phyloP scores from a whole-genome alignment of 1,140 invertebrate genomes.

The Megalopta genalis region DNA sequence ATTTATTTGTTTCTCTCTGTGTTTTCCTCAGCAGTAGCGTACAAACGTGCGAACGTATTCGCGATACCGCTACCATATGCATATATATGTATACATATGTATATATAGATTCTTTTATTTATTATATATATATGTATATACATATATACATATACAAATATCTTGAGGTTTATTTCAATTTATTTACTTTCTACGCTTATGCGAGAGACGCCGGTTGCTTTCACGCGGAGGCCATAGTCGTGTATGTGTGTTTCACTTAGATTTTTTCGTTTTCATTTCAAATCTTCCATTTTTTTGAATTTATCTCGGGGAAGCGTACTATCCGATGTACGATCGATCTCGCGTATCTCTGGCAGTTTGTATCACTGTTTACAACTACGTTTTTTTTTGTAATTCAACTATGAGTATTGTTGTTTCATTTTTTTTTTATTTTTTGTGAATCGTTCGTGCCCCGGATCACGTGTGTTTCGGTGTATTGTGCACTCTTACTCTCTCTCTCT shows the following conservation, averaged over 20 bases:
- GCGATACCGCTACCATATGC: conserved; percentile 48
- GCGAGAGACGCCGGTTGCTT: conserved; percentile 32
- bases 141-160: too few relatives aligned
- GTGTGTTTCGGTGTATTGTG: not conserved
- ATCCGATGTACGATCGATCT: conserved; percentile 48
- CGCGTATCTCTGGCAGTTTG: conserved; percentile 65
- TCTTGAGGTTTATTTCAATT: conserved; percentile 11
- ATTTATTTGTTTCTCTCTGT: conserved; percentile 11
- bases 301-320: conserved; percentile 48
- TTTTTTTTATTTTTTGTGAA: conserved; percentile 12
- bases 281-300: conserved; percentile 8
- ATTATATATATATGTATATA: conserved; percentile 12
- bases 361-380: conserved; percentile 57
- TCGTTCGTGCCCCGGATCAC: conserved; percentile 13
- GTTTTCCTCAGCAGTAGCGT: conserved; percentile 34
- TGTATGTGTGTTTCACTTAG: conserved; percentile 13
- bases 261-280: not conserved
- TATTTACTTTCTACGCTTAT: conserved; percentile 44
- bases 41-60: conserved; percentile 49
- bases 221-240: conserved; percentile 42
- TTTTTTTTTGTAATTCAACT: conserved; percentile 53
- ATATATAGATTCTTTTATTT: not conserved
- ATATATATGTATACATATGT: not conserved
- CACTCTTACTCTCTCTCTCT: not conserved
- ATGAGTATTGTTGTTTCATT: conserved; percentile 6